phyloP scores from a whole-genome alignment of 1,140 invertebrate genomes.

The Nylanderia fulva region DNA sequence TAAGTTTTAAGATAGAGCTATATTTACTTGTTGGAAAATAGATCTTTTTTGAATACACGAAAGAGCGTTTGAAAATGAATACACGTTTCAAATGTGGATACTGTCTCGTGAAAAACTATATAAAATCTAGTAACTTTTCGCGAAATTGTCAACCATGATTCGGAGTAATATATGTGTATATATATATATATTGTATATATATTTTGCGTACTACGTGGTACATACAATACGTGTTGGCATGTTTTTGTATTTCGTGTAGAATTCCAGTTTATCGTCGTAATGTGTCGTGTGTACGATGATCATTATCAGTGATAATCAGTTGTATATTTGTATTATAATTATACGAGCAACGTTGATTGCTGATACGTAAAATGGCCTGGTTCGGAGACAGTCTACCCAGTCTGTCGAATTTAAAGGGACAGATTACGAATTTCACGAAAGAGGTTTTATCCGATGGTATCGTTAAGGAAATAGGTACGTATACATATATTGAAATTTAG shows the following conservation, averaged over 20 bases:
- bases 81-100: too few relatives aligned
- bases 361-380: conserved; percentile 90
- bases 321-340: background rate
- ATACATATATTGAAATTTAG: background rate
- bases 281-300: conserved; percentile 62
- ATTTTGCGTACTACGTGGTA: conserved; percentile 61
- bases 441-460: conserved; percentile 89
- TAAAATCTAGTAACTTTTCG: too few relatives aligned
- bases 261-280: conserved; percentile 23
- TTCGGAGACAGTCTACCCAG: conserved; percentile 90
- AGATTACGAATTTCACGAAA: conserved; percentile 91
- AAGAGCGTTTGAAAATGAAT: too few relatives aligned
- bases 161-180: too few relatives aligned
- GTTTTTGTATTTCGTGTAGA: conserved; percentile 62
- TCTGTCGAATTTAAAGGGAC: conserved; percentile 90
- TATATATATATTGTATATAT: too few relatives aligned
- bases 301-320: conserved; percentile 48
- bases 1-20: too few relatives aligned
- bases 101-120: too few relatives aligned
- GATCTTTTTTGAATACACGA: too few relatives aligned
- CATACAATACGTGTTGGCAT: conserved; percentile 51
- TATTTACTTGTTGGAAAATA: too few relatives aligned
- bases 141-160: too few relatives aligned
- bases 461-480: conserved; percentile 86
- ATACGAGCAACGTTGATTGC: conserved; percentile 66